These are phyloP conservation scores for Busseola fusca DNA, from an alignment of 2,888 invertebrate genomes.

Conservation along the genomic window DNA sequence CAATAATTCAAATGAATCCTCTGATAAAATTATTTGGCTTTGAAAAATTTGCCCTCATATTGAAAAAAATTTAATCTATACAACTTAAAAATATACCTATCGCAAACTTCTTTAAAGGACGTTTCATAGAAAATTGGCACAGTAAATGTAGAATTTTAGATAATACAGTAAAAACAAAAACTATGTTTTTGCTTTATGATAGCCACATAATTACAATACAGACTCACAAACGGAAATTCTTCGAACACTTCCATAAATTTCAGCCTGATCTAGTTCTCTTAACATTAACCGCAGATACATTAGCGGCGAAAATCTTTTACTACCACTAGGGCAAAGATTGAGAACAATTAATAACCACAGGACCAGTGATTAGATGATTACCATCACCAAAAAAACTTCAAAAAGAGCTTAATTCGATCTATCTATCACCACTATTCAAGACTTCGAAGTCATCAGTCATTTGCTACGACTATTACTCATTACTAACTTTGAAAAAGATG, in stretches of 20 bases:
- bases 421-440: constrained; percentile 59
- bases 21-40: too few species aligned
- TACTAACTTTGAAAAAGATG: constrained; percentile 49
- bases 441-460: constrained; percentile 59
- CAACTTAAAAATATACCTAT: neutral
- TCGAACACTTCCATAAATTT: neutral
- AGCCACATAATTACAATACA: neutral
- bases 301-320: constrained; percentile 30
- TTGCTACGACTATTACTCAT: constrained; percentile 50
- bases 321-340: constrained; percentile 37
- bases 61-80: constrained; percentile 4
- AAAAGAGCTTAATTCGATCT: constrained; percentile 55
- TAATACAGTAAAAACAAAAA: neutral
- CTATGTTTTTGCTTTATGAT: neutral
- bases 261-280: constrained; percentile 3
- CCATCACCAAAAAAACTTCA: constrained; percentile 43
- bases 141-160: neutral
- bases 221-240: neutral
- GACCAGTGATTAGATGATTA: constrained; percentile 46
- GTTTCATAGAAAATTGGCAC: neutral
- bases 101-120: neutral
- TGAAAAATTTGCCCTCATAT: neutral
- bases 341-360: constrained; percentile 44
- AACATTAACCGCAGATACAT: constrained; percentile 28
- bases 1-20: too few species aligned